Percentiles rank a stretch among this genome's conserved stretches.
Conservation (phyloP, 1,140 invertebrate genomes). For the Tetramorium alpestre region DNA sequence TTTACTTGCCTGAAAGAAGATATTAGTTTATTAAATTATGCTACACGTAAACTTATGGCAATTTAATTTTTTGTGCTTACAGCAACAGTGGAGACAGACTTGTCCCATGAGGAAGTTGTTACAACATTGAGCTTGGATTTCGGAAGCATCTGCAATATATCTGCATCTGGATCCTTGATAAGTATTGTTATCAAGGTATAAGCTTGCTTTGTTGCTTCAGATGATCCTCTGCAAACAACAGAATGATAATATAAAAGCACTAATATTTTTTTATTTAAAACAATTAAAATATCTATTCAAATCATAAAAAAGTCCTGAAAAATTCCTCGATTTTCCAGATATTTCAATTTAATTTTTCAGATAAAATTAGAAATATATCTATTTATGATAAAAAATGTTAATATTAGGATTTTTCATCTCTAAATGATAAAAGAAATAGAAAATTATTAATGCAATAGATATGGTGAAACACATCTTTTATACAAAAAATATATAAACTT, state of each 20-base stretch:
- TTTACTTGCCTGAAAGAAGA: conserved; percentile 79
- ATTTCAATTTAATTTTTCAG: background rate
- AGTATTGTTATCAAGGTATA: conserved; percentile 94
- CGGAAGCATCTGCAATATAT: conserved; percentile 94
- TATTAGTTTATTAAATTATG: conserved; percentile 22
- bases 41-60: background rate
- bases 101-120: conserved; percentile 87
- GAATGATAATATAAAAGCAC: background rate
- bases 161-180: conserved; percentile 97
- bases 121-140: conserved; percentile 87
- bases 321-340: background rate
- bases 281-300: background rate
- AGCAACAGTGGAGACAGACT: conserved; percentile 83
- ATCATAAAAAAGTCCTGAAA: background rate
- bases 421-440: background rate
- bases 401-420: background rate
- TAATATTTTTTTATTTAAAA: background rate
- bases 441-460: background rate
- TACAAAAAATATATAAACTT: background rate
- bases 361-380: background rate
- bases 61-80: conserved; percentile 70
- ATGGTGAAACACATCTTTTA: background rate
- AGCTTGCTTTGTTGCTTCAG: conserved; percentile 96
- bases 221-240: conserved; percentile 89
- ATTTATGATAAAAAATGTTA: background rate